Evolutionary conservation across 2,888 invertebrate genomes (phyloP).

Genomic region (Drosophila infuscata): DNA sequence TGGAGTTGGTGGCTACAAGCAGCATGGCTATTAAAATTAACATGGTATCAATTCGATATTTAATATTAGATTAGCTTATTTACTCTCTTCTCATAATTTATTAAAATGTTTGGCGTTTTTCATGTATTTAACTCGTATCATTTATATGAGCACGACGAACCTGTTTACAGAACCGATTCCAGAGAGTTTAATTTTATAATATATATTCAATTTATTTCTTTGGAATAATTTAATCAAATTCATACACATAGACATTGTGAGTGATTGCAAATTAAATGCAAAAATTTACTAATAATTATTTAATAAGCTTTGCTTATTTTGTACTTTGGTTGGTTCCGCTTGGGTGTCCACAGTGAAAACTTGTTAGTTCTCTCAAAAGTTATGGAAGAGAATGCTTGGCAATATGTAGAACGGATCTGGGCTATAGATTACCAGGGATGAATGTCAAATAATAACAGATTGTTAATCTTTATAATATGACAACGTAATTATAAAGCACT

Average conservation of each 20-base stretch:
- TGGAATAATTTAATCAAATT: not conserved
- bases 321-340: not conserved
- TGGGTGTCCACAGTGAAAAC: not conserved
- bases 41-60: not conserved
- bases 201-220: not conserved
- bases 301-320: not conserved
- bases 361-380: not conserved
- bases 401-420: not conserved
- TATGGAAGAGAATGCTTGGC: not conserved
- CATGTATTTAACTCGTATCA: constrained; percentile 3
- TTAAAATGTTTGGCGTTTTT: constrained; percentile 24
- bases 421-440: not conserved
- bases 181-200: no score
- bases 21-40: constrained; percentile 52
- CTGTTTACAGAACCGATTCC: not conserved
- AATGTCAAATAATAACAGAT: not conserved
- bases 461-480: no score
- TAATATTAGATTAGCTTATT: not conserved
- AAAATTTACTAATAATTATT: not conserved
- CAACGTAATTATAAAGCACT: not conserved
- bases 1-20: constrained; percentile 43
- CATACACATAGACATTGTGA: not conserved
- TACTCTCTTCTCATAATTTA: constrained; percentile 32
- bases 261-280: not conserved
- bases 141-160: not conserved